Conservation (phyloP, 2,113 vertebrate species). For the Ptilorrhoa leucosticta region DNA sequence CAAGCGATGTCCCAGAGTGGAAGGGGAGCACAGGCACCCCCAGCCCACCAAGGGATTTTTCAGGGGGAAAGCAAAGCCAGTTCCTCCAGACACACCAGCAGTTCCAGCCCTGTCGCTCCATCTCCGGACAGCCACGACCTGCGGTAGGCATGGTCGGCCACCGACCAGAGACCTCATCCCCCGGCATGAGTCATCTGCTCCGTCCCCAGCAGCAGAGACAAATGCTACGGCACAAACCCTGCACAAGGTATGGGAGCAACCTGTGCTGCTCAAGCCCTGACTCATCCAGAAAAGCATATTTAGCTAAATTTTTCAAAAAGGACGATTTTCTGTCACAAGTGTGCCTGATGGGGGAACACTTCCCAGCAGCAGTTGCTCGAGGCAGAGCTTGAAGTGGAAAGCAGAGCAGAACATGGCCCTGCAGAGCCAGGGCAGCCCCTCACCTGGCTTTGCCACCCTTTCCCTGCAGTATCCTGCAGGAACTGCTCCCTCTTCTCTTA, state of each 20-base stretch:
- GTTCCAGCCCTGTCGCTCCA: not conserved
- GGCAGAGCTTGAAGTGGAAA: not conserved
- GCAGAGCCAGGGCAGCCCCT: not conserved
- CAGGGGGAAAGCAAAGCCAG: not conserved
- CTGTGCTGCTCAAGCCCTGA: not conserved
- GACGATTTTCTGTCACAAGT: not conserved
- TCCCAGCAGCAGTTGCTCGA: not conserved
- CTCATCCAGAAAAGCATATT: not conserved
- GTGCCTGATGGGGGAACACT: fast-evolving
- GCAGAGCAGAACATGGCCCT: not conserved
- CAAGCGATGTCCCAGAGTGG: not conserved
- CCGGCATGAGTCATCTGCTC: not conserved
- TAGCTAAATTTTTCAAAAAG: not conserved
- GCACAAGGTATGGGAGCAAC: not conserved
- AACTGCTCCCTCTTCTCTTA: not conserved
- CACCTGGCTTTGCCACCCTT: not conserved
- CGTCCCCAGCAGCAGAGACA: not conserved
- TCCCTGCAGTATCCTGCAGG: not conserved
- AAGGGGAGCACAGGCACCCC: not conserved
- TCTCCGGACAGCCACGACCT: not conserved
- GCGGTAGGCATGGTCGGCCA: not conserved
- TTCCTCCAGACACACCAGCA: not conserved
- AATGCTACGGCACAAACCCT: not conserved
- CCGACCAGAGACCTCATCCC: not conserved
- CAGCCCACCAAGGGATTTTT: not conserved